Evolutionary conservation across 2,888 invertebrate species (phyloP), one percentile per base, ranked within the genome.

Genomic region (Apamea anceps): DNA sequence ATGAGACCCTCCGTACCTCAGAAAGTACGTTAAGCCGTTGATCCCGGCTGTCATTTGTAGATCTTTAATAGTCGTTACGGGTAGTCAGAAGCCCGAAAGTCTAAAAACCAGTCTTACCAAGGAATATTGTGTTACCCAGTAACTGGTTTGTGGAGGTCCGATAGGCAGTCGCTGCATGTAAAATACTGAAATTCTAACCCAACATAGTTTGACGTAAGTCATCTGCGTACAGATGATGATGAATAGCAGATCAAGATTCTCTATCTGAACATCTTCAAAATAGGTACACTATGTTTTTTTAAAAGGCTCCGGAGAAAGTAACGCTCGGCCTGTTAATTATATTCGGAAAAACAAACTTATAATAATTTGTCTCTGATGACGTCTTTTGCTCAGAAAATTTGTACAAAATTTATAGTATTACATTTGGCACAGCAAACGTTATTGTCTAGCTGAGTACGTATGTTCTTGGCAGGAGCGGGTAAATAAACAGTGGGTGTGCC

Each of bases 391-490:
- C 66, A 71, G 79, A 74, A 77, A 25, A 63, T 67, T 85, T 79
- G 68, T 77, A 80, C 21, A 71, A 79, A 85, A 88, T 86, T 81
- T 86, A 88, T 88, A 67, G 70, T 68, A 68, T 48, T 78, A 86
- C 32, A 83, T 88, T 88, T 88, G 88, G 88, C 88, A 82, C 70
- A 45, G 54, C 71, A 28, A 57, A 71, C 82, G 72, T 72, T 84
- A 79, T 88, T 86, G 81, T 88, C 79, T 89, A 32, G 73, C 37
- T 78, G 62, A 66, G 51, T 75, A 60, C 73, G 72, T 86, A 72
- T 77, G 67, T 51, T 76, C 74, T 89, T 85, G 89, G 79, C 89
- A 79, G 77, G 57, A 42, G 54, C 76, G 21, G 57, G 80, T 89
- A 87, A 82, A 87, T 85, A 89, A 83, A 78, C 79, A 28, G 62